Base-by-base conservation (phyloP, 2,888 invertebrate species). In the Trichacis sp. region DNA sequence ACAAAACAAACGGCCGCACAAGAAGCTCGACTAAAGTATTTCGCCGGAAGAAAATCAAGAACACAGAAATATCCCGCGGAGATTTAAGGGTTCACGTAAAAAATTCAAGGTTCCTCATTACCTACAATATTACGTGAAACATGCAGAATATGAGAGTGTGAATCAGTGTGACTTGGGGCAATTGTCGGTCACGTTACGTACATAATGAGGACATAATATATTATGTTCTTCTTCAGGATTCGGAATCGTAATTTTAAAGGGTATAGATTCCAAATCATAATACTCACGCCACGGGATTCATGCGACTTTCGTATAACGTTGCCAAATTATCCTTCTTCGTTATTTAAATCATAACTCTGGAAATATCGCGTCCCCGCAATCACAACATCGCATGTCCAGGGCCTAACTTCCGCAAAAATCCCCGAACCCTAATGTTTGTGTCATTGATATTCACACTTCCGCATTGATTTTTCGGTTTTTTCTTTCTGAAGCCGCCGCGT, bases 311-410 rank as follows among this genome's bases (percentile, higher is more conserved):
- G 38, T 19, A 45, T 43, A 43, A 57, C 5, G 52, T 42, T 14
- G 33, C 36, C 48, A 57, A 57, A 45, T 50, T 50, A 45, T 38
- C 30, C 55, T 45, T 45, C 56, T 47, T 62, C 51, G 24, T 51
- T 47, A 56, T 48, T 56, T 30, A 56, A 62, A 54, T 61, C 55
- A 61, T 55, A 45, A 50, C 61, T 42, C 59, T 20, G 5, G 50
- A 20, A 15, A 24, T 40, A 1, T 8, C 51, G 40, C 40, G 1
- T 40, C 20, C 40, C 19, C 52, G 52, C 43, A 54, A 54, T 60
- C 60, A 53, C 53, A 30, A 33, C 46, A 46, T 60, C 48, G 60
- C 60, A 54, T 60, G 60, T 49, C 43, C 19, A 38, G 52, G 33
- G 38, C 33, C 17, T 20, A 46, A 61, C 61, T 61, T 61, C 54